These are phyloP conservation scores for Hapalemur alaotrensis DNA, from an alignment of 2,797 vertebrate genomes.

Conservation along the genomic window DNA sequence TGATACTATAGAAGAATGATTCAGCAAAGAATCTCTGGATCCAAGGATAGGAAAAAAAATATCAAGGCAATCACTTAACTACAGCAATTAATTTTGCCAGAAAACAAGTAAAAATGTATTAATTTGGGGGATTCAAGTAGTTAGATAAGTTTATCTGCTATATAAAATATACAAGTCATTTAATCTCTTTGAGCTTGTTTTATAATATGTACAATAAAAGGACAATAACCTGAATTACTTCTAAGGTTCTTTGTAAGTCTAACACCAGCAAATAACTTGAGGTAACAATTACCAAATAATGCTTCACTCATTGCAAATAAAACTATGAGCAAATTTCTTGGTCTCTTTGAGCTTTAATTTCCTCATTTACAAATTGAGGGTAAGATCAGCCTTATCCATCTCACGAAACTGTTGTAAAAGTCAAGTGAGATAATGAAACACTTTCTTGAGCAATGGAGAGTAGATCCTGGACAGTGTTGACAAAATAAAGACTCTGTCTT, in stretches of 20 bases:
- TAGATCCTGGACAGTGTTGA: neutral
- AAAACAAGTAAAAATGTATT: slow-evolving; percentile 30
- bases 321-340: neutral
- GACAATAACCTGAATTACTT: neutral
- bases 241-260: neutral
- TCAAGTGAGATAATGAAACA: neutral
- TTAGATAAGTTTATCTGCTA: neutral
- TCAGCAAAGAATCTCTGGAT: neutral
- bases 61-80: neutral
- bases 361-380: neutral
- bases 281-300: neutral
- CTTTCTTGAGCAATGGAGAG: neutral
- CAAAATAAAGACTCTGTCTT: neutral
- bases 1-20: neutral
- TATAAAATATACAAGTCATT: neutral
- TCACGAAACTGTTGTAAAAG: neutral
- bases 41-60: too few relatives aligned
- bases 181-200: neutral
- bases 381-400: neutral
- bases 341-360: neutral
- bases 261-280: neutral
- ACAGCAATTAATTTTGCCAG: neutral
- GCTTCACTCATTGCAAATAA: neutral
- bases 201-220: neutral
- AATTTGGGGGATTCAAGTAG: neutral